Evolutionary conservation across 2,888 invertebrate species (phyloP), one percentile per base, ranked within the genome.

Genomic region (Dolichomitus sp.): DNA sequence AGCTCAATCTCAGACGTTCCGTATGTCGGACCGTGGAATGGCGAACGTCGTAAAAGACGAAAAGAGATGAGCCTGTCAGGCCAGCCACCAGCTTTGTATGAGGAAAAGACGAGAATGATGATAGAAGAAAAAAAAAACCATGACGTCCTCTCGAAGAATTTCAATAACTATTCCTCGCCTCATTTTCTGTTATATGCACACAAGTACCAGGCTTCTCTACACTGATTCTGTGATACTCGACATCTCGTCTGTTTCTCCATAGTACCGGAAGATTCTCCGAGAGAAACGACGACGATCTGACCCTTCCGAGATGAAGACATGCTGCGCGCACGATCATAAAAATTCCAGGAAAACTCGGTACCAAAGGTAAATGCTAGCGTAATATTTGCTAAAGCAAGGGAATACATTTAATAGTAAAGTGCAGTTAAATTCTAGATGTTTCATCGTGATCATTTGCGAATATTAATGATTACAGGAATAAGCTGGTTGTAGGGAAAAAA

Each of bases 1-100:
- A 59, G 54, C 72, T 80, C 79, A 80, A 80, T 80, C 79, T 80
- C 79, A 80, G 79, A 68, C 79, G 68, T 68, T 79, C 66, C 61
- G 27, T 54, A 52, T 66, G 54, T 74, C 63, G 27, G 73, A 50
- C 17, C 30, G 42, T 27, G 80, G 54, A 69, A 74, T 52, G 73
- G 74, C 61, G 42, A 50, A 63, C 68, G 74, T 68, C 68, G 54
- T 80, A 63, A 80, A 74, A 80, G 68, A 74, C 74, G 63, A 74
- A 61, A 68, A 73, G 66, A 65, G 69, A 76, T 50, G 37, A 65
- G 70, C 54, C 11, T 17, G 57, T 45, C 30, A 30, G 54, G 33
- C 30, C 30, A 12, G 65, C 45, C 54, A 50, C 30, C 17, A 23
- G 50, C 27, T 42, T 17, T 19, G 33, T 7, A 11, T 42, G 68